Evolutionary conservation across 1,140 invertebrate genomes (phyloP).

Genomic region (Aphis craccivora): DNA sequence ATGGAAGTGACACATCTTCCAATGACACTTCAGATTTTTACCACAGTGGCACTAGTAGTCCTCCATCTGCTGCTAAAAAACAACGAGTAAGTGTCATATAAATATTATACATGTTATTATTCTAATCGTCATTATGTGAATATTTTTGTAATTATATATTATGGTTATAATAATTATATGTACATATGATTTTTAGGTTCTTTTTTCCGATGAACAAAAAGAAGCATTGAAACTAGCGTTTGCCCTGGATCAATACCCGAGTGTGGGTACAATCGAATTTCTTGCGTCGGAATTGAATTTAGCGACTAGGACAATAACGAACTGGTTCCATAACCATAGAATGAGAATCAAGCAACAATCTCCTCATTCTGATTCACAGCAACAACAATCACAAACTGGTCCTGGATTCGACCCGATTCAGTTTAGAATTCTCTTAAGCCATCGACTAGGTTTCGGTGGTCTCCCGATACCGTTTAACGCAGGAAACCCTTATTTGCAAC

Average conservation of each 20-base stretch:
- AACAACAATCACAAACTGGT: slow-evolving; percentile 66
- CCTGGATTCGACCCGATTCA: slow-evolving; percentile 84
- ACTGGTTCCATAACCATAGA: slow-evolving; percentile 99
- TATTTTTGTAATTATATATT: neutral
- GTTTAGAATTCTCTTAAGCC: slow-evolving; percentile 85
- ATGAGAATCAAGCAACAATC: slow-evolving; percentile 95
- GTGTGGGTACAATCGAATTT: slow-evolving; percentile 93
- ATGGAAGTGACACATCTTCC: slow-evolving; percentile 84
- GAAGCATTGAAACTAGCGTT: slow-evolving; percentile 94
- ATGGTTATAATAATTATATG: neutral
- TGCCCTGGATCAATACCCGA: slow-evolving; percentile 94
- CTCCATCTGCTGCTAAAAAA: slow-evolving; percentile 81
- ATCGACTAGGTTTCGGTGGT: slow-evolving; percentile 70
- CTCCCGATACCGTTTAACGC: slow-evolving; percentile 76
- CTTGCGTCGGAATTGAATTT: slow-evolving; percentile 88
- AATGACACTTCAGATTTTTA: slow-evolving; percentile 90
- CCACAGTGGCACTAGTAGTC: slow-evolving; percentile 73
- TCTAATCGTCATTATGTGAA: neutral
- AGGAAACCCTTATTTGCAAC: slow-evolving; percentile 75
- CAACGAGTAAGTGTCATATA: slow-evolving; percentile 71
- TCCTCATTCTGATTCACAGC: slow-evolving; percentile 74
- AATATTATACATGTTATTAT: neutral
- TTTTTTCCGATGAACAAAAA: slow-evolving; percentile 98
- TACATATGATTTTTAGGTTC: slow-evolving; percentile 65
- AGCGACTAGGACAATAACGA: slow-evolving; percentile 95